These are phyloP conservation scores for Botia almorhae DNA, from an alignment of 2,797 vertebrate species.

Conservation along the genomic window DNA sequence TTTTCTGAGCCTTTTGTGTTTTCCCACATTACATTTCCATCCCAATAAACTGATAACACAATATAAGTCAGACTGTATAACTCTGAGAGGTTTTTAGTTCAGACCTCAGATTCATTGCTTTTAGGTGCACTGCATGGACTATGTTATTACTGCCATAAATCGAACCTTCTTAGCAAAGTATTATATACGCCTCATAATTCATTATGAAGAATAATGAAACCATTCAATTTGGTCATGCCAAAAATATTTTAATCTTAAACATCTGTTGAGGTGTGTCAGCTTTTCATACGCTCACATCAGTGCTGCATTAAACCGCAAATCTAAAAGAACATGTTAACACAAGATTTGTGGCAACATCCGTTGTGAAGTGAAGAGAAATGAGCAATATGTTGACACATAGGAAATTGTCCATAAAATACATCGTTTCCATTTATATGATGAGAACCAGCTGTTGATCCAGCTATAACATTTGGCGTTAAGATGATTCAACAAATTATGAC, in stretches of 20 bases:
- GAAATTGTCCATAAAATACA: slow-evolving; percentile 56
- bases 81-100: neutral
- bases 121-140: slow-evolving; percentile 12
- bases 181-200: slow-evolving; percentile 27
- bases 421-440: slow-evolving; percentile 54
- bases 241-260: slow-evolving; percentile 58
- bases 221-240: slow-evolving; percentile 31
- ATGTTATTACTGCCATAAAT: slow-evolving; percentile 46
- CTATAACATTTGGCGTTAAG: slow-evolving; percentile 56
- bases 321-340: slow-evolving; percentile 44
- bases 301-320: slow-evolving; percentile 43
- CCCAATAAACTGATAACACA: slow-evolving; percentile 45
- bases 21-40: slow-evolving; percentile 40
- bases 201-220: slow-evolving; percentile 6
- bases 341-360: slow-evolving; percentile 41
- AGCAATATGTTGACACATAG: slow-evolving; percentile 54
- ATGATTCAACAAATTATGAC: slow-evolving; percentile 43
- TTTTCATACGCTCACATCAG: slow-evolving; percentile 40
- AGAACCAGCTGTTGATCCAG: slow-evolving; percentile 60
- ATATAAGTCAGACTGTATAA: slow-evolving; percentile 17
- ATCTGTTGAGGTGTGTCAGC: slow-evolving; percentile 55
- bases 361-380: slow-evolving; percentile 38
- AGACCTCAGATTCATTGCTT: slow-evolving; percentile 13
- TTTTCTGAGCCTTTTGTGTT: slow-evolving; percentile 33
- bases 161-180: neutral